phyloP scores from a whole-genome alignment of 2,888 invertebrate species.

The Athalia rosae region DNA sequence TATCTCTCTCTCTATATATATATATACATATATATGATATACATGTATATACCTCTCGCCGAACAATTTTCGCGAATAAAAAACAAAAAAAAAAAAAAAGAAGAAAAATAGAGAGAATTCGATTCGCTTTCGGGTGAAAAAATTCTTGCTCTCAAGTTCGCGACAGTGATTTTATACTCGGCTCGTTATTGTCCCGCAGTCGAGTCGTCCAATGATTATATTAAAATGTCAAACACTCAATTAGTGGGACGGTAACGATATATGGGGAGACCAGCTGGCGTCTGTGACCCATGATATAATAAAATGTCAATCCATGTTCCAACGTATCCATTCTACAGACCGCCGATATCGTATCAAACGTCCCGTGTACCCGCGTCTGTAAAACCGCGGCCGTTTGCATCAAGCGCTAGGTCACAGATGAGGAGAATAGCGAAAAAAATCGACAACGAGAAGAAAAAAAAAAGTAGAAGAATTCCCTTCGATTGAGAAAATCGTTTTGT shows the following conservation, averaged over 20 bases:
- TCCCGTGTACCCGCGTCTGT: background rate
- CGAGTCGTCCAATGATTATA: slow-evolving; percentile 52
- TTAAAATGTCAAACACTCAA: slow-evolving; percentile 64
- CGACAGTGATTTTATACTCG: background rate
- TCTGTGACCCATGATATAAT: slow-evolving; percentile 61
- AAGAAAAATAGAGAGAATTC: no score
- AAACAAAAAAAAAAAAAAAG: no score
- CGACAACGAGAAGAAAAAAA: no score
- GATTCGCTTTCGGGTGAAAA: no score
- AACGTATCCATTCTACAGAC: slow-evolving; percentile 49
- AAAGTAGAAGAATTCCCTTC: no score
- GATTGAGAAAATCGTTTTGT: no score
- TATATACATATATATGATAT: no score
- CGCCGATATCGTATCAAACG: slow-evolving; percentile 50
- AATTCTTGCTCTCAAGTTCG: no score
- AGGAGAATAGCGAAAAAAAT: background rate
- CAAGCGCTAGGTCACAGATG: slow-evolving; percentile 1
- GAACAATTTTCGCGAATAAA: no score
- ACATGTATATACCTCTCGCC: no score
- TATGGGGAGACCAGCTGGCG: slow-evolving; percentile 53
- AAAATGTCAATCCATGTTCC: slow-evolving; percentile 65
- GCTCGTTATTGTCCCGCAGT: slow-evolving; percentile 59
- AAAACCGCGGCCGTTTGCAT: background rate
- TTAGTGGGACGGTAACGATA: slow-evolving; percentile 63
- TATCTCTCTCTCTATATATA: no score